Conservation (phyloP, 2,113 vertebrate species). For the Elanoides forficatus region DNA sequence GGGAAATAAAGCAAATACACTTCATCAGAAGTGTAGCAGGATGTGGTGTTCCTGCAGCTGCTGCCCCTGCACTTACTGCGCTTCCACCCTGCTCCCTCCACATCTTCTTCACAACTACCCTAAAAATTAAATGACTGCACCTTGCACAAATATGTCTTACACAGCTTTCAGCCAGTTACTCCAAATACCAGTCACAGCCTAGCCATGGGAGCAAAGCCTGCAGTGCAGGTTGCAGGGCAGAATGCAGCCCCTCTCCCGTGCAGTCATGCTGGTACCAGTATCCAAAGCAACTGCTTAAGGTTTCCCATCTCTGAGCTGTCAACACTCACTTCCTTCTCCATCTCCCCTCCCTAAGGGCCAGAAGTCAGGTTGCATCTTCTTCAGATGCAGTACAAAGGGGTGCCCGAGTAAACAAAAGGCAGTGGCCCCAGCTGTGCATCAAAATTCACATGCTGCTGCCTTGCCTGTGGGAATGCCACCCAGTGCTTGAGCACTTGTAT, state of each 20-base stretch:
- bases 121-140: neutral
- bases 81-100: fast-evolving
- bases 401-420: neutral
- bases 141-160: neutral
- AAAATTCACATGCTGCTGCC: neutral
- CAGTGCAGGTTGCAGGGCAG: neutral
- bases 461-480: conserved; percentile 15
- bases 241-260: neutral
- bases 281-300: neutral
- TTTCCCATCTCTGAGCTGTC: neutral
- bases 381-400: neutral
- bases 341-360: neutral
- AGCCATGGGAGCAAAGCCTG: neutral
- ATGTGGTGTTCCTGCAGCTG: neutral
- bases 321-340: neutral
- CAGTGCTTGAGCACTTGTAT: neutral
- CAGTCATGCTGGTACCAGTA: neutral
- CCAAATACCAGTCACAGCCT: neutral
- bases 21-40: neutral
- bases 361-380: neutral
- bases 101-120: neutral
- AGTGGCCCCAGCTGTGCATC: conserved; percentile 45
- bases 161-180: neutral
- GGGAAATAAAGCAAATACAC: neutral
- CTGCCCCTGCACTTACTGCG: neutral